Conservation (phyloP, 2,888 invertebrate genomes). For the Pristionchus arcanus region DNA sequence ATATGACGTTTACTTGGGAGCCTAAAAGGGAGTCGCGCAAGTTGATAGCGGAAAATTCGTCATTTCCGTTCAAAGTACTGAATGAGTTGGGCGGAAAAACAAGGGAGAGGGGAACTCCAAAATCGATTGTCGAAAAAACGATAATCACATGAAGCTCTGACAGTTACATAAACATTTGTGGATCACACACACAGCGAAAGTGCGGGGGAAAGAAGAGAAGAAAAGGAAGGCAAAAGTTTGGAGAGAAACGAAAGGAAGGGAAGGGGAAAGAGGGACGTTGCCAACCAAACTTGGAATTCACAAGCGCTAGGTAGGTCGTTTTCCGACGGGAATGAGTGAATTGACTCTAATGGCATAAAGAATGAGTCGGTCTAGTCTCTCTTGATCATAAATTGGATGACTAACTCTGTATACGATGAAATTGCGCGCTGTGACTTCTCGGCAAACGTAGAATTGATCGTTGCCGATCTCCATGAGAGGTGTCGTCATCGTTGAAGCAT, state of each 20-base stretch:
- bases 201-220: slow-evolving; percentile 26
- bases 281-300: slow-evolving; percentile 3
- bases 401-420: background rate
- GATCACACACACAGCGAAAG: background rate
- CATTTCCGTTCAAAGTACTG: background rate
- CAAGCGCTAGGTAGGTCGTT: background rate
- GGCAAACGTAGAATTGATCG: slow-evolving; percentile 26
- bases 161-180: slow-evolving; percentile 34
- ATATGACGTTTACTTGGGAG: too few relatives aligned
- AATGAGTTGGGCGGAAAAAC: background rate
- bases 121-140: background rate
- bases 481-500: background rate
- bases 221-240: slow-evolving; percentile 20
- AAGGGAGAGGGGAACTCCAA: background rate
- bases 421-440: background rate
- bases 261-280: background rate
- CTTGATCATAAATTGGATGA: background rate
- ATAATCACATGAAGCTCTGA: slow-evolving; percentile 34
- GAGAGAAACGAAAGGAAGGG: background rate
- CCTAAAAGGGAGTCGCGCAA: background rate
- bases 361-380: background rate
- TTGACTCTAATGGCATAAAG: background rate
- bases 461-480: background rate
- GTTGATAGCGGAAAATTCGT: background rate
- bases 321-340: background rate